Evolutionary conservation across 2,797 vertebrate genomes (phyloP), one percentile per base, ranked within the genome.

Genomic region (Notolepis coatsorum): DNA sequence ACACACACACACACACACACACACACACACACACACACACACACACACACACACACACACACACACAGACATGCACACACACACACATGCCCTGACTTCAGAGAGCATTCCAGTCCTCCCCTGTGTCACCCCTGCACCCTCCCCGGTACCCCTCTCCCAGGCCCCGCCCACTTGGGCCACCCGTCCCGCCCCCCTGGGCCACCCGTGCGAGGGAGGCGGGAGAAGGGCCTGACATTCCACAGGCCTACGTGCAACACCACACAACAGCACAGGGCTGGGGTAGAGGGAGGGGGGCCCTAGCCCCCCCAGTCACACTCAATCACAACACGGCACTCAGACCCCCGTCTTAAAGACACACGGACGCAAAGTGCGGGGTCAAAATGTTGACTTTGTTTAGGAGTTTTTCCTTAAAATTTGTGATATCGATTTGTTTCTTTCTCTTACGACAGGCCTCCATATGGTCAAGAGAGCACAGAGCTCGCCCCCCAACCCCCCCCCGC

Each of bases 231-330:
- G 35, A 62, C 83, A 82, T 88, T 88, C 85, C 87, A 76, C 62
- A 80, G 66, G 82, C 81, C 81, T 84, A 86, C 73, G 86, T 89
- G 87, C 81, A 71, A 68, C 71, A 53, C 6, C 61, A 86, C 84
- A 85, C 83, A 87, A 54, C 56, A 37, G 3, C 75, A 59, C 64
- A 62, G 30, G 54, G n/a, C 42, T 18, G 53, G 42, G 41, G 30
- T 61, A 65, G 69, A 25, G 31, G 3, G 1, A 62, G 12, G 48
- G 61, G 65, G 53, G 18, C 48, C 43, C 46, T 51, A 61, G 45
- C 53, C 71, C 77, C 71, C 55, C 60, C 73, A 54, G 39, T 79
- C 73, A 81, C 73, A 73, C 58, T 79, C 74, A 69, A 77, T 80
- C 73, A 72, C 75, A 47, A 63, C 67, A 73, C 72, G 68, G 50